phyloP scores from a whole-genome alignment of 2,113 vertebrate species.

The Seriola quinqueradiata region DNA sequence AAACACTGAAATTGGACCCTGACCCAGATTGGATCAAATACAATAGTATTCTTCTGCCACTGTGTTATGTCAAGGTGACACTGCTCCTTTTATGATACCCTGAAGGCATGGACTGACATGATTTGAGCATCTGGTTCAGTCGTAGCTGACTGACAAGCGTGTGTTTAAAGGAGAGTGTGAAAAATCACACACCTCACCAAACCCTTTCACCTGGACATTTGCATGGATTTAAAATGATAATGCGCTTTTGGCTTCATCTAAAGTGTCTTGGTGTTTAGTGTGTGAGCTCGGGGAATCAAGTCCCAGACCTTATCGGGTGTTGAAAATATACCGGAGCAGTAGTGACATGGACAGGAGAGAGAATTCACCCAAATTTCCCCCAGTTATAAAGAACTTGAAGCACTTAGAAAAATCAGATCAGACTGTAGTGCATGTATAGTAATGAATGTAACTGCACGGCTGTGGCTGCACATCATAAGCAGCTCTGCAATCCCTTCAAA shows the following conservation, averaged over 20 bases:
- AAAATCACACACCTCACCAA: background rate
- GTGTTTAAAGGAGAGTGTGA: conserved; percentile 3
- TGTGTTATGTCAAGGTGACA: conserved; percentile 46
- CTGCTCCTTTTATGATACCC: conserved; percentile 7
- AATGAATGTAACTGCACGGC: conserved; percentile 1
- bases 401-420: conserved; percentile 21
- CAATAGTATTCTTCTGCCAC: conserved; percentile 3
- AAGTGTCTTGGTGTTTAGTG: conserved; percentile 12
- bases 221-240: conserved; percentile 34
- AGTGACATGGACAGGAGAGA: background rate
- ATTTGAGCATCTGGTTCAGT: conserved; percentile 25
- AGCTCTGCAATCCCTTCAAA: conserved; percentile 30
- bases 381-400: background rate
- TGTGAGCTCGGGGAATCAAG: conserved; percentile 47
- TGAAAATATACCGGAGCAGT: conserved; percentile 32
- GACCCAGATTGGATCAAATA: conserved; percentile 43
- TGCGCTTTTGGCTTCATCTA: conserved; percentile 5
- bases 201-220: conserved; percentile 8
- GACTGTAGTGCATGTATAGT: conserved; percentile 8
- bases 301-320: conserved; percentile 52
- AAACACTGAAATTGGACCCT: conserved; percentile 35
- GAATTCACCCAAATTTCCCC: conserved; percentile 50
- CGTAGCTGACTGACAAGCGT: conserved; percentile 15
- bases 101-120: conserved; percentile 28
- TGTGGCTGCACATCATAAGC: conserved; percentile 42